phyloP scores from a whole-genome alignment of 2,113 vertebrate species.

The Gopherus flavomarginatus region DNA sequence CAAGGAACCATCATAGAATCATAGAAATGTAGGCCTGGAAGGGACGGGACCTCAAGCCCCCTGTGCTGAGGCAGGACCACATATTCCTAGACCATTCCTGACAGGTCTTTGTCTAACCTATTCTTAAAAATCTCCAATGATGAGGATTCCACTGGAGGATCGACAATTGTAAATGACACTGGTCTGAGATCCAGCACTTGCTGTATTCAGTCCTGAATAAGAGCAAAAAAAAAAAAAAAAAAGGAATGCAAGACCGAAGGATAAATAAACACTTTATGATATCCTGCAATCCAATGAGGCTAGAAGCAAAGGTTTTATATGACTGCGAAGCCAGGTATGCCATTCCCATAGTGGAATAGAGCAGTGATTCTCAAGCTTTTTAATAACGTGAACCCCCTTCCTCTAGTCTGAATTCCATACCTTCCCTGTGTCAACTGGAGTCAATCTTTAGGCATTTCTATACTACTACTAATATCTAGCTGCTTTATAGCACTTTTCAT shows the following conservation, averaged over 20 bases:
- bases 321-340: background rate
- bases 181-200: background rate
- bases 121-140: background rate
- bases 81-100: background rate
- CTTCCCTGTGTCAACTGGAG: background rate
- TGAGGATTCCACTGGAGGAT: background rate
- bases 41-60: background rate
- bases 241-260: constrained; percentile 32
- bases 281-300: background rate
- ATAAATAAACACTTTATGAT: constrained; percentile 42
- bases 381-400: background rate
- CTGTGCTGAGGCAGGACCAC: background rate
- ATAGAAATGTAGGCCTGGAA: background rate
- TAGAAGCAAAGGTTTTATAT: background rate
- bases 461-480: background rate
- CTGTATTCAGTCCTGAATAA: background rate
- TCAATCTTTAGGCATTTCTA: background rate
- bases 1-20: background rate
- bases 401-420: background rate
- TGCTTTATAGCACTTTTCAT: background rate
- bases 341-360: background rate
- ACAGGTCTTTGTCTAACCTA: background rate
- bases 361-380: background rate
- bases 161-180: background rate
- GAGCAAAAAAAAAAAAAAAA: constrained; percentile 15